Evolutionary conservation across 1,140 invertebrate species (phyloP), one percentile per base, ranked within the genome.

Genomic region (Steinernema khuongi): DNA sequence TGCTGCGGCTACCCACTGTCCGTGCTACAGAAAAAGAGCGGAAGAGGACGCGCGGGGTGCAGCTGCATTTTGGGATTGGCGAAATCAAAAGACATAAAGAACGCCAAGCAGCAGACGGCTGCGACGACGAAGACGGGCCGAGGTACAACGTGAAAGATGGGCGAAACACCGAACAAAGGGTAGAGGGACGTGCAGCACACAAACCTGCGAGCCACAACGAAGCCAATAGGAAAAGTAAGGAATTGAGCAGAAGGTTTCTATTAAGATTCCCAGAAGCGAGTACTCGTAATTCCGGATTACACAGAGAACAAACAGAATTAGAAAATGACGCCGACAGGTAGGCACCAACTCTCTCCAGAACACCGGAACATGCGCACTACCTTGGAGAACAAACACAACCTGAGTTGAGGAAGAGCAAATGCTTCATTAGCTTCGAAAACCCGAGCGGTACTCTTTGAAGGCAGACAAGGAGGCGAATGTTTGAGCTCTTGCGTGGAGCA

Each of bases 271-370:
- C 36, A 41, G 36, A n/a, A 41, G n/a, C n/a, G 36, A 41, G 36
- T 41, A 41, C 36, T 11, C 7, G 36, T 41, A n/a, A n/a, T n/a
- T n/a, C n/a, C n/a, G 7, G 50, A 60, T 60, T 60, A 60, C 50
- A 60, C 14, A 14, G 4, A 60, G 50, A 60, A 26, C 50, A 60
- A 60, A 60, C 50, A 60, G 50, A 60, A 60, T 60, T 60, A 60
- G 50, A 60, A 60, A 60, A n/a, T 4, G 26, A 17, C 14, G 14
- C 36, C 7, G 50, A 26, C 50, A 60, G 22, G 50, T n/a, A n/a
- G n/a, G 14, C 19, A n/a, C 19, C 7, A 41, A 60, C 14, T 26
- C 14, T n/a, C 14, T 60, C 2, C 14, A 60, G 50, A 60, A 60
- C 50, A 22, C 26, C 50, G 50, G n/a, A 41, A 60, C 50, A 60